These are phyloP conservation scores for Trinorchestia longiramus DNA, from an alignment of 1,140 invertebrate species.

Conservation along the genomic window DNA sequence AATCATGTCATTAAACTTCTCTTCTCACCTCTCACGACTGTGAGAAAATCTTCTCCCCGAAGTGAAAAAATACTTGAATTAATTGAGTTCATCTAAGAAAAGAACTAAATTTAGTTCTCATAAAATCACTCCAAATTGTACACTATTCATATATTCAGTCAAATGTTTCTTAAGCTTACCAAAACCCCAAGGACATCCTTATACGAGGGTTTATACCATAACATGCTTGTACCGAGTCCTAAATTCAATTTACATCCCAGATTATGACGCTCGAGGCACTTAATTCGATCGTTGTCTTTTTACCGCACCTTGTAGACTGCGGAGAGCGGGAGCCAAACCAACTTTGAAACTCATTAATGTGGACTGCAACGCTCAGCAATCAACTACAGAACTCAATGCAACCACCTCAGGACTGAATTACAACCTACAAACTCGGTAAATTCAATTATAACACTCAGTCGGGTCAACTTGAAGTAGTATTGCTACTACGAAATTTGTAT, in stretches of 20 bases:
- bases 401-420: not conserved
- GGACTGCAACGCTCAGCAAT: not conserved
- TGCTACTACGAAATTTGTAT: not conserved
- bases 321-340: not conserved
- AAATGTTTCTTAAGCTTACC: not conserved
- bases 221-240: not conserved
- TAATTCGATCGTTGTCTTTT: slow-evolving; percentile 24
- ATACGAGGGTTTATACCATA: not conserved
- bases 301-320: not conserved
- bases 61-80: no score
- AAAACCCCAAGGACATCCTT: not conserved
- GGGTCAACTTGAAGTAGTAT: not conserved
- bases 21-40: no score
- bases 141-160: not conserved
- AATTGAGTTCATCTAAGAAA: no score
- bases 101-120: not conserved
- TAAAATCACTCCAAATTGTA: not conserved
- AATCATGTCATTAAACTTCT: no score
- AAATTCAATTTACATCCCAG: slow-evolving; percentile 25
- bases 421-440: not conserved
- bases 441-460: not conserved
- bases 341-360: not conserved
- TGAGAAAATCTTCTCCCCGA: no score
- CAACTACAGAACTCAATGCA: not conserved
- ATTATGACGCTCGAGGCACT: slow-evolving; percentile 7